phyloP scores from a whole-genome alignment of 2,888 invertebrate species.

The Trachelus iudaicus region DNA sequence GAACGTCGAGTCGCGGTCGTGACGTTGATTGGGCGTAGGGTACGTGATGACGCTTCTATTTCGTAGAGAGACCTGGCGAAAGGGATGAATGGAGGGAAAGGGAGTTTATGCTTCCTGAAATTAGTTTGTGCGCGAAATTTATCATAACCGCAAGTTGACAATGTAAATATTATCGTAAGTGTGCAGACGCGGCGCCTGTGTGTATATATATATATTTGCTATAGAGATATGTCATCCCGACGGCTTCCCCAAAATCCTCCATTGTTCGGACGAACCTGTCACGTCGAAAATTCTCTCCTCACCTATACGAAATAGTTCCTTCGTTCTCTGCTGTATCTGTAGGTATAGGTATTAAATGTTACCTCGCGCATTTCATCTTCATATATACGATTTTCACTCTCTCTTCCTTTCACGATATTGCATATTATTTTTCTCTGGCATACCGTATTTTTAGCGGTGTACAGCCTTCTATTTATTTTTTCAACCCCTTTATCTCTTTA shows the following conservation, averaged over 20 bases:
- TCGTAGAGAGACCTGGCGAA: background rate
- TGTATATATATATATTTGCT: background rate
- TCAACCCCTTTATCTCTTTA: background rate
- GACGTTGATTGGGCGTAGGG: background rate
- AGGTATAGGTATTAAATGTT: background rate
- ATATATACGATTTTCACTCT: background rate
- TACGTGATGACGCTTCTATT: background rate
- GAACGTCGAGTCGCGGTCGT: background rate
- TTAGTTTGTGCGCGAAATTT: slow-evolving; percentile 45
- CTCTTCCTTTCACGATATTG: background rate
- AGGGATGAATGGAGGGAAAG: slow-evolving; percentile 2
- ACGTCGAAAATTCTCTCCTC: background rate
- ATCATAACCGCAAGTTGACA: slow-evolving; percentile 34
- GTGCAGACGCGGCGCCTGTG: background rate
- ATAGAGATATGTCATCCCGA: background rate
- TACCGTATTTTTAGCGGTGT: background rate
- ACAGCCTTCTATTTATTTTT: background rate
- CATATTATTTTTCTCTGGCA: background rate
- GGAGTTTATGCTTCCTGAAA: slow-evolving; percentile 35
- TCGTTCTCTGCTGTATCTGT: background rate
- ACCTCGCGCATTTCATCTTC: background rate
- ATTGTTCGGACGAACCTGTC: background rate
- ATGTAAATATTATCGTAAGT: slow-evolving; percentile 42
- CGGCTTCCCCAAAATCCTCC: background rate
- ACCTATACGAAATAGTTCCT: background rate